Evolutionary conservation across 2,797 vertebrate species (phyloP).

Genomic region (Bryconaethiops microstoma): DNA sequence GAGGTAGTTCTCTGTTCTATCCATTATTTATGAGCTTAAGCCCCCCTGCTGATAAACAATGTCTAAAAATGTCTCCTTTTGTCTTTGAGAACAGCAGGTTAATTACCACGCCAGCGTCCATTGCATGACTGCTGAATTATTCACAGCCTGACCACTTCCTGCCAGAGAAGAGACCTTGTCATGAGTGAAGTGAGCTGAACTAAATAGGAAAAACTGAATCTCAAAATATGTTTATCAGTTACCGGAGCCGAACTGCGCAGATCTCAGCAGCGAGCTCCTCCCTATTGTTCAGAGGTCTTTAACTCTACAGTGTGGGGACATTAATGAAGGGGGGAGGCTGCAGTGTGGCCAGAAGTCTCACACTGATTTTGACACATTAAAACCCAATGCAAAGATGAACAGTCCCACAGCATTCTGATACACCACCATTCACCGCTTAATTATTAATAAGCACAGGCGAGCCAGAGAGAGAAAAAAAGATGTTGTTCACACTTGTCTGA

Average conservation of each 20-base stretch:
- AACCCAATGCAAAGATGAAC: slow-evolving; percentile 32
- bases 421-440: slow-evolving; percentile 43
- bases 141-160: slow-evolving; percentile 61
- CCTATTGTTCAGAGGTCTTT: slow-evolving; percentile 3
- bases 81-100: slow-evolving; percentile 69
- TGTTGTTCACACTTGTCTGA: slow-evolving; percentile 9
- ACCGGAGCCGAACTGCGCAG: background rate
- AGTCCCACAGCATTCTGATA: slow-evolving; percentile 11
- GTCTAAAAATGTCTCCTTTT: slow-evolving; percentile 62
- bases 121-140: slow-evolving; percentile 67
- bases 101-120: slow-evolving; percentile 64
- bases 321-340: slow-evolving; percentile 5
- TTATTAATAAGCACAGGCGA: slow-evolving; percentile 50
- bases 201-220: background rate
- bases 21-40: slow-evolving; percentile 65
- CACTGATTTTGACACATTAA: slow-evolving; percentile 41
- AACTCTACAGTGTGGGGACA: background rate
- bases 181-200: slow-evolving; percentile 4
- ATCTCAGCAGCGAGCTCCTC: slow-evolving; percentile 16
- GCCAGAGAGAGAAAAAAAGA: slow-evolving; percentile 23
- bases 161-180: slow-evolving; percentile 18
- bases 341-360: slow-evolving; percentile 10
- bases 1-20: slow-evolving; percentile 45
- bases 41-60: slow-evolving; percentile 51
- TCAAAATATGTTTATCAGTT: background rate